phyloP scores from a whole-genome alignment of 2,113 vertebrate genomes.

The Cinclus cinclus region DNA sequence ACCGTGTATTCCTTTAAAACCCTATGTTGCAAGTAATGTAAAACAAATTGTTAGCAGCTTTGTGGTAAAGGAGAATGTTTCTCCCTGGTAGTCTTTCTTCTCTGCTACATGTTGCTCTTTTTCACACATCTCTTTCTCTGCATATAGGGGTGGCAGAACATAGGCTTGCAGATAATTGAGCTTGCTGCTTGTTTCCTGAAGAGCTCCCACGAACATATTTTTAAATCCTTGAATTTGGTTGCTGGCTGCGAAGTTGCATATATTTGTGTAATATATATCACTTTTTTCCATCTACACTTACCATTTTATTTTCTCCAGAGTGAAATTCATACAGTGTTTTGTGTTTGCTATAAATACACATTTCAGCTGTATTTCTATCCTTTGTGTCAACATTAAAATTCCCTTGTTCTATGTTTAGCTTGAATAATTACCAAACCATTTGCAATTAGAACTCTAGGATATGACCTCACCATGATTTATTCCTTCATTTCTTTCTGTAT shows the following conservation, averaged over 20 bases:
- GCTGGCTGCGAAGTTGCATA: neutral
- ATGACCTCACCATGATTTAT: constrained; percentile 76
- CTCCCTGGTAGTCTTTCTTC: neutral
- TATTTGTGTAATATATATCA: neutral
- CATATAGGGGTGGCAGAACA: neutral
- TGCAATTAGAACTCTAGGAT: constrained; percentile 78
- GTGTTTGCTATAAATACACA: constrained; percentile 62
- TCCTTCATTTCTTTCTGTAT: constrained; percentile 69
- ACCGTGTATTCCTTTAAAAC: neutral
- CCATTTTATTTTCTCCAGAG: constrained; percentile 11
- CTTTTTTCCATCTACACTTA: neutral
- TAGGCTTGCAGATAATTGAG: neutral
- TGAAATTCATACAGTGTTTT: constrained; percentile 56
- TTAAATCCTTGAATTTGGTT: constrained; percentile 28
- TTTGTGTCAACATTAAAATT: constrained; percentile 75
- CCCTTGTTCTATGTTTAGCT: constrained; percentile 76
- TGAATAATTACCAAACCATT: constrained; percentile 77
- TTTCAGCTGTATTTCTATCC: constrained; percentile 61
- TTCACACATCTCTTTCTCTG: neutral
- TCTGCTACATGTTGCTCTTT: neutral
- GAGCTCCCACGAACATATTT: constrained; percentile 1
- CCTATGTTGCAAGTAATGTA: neutral
- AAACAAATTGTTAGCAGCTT: constrained; percentile 17
- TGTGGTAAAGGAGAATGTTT: neutral
- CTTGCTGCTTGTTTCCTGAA: constrained; percentile 13